These are phyloP conservation scores for Andrena chrysosceles DNA, from an alignment of 2,888 invertebrate genomes.

Conservation along the genomic window DNA sequence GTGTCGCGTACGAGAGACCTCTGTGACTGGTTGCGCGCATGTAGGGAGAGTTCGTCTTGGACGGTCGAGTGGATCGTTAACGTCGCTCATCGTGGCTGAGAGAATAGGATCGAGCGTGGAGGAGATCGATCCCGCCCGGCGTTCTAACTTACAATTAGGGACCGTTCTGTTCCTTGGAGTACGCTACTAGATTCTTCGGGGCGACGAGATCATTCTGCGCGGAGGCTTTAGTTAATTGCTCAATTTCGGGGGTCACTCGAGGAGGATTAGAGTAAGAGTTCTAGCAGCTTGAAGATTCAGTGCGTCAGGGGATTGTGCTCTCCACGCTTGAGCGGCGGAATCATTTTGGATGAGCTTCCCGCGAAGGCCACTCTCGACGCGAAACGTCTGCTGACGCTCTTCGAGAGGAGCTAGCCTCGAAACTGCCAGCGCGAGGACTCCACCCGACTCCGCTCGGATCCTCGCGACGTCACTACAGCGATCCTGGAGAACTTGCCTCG, in stretches of 20 bases:
- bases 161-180: too few relatives aligned
- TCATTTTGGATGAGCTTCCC: conserved; percentile 28
- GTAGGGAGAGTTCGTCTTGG: conserved; percentile 18
- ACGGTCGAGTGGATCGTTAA: conserved; percentile 3
- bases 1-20: conserved; percentile 47
- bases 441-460: conserved; percentile 8
- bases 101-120: conserved; percentile 5
- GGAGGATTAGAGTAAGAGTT: conserved; percentile 5
- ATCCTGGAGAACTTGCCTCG: conserved; percentile 61
- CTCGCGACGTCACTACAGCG: conserved; percentile 28
- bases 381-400: conserved; percentile 44
- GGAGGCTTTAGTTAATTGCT: not conserved
- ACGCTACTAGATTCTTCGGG: too few relatives aligned
- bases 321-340: conserved; percentile 8
- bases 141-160: not conserved
- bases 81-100: not conserved
- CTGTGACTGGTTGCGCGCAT: conserved; percentile 30
- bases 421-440: conserved; percentile 56
- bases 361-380: conserved; percentile 33
- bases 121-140: conserved; percentile 28
- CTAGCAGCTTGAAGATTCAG: not conserved
- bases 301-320: not conserved
- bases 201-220: too few relatives aligned
- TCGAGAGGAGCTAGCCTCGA: conserved; percentile 36
- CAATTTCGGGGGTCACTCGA: not conserved